These are phyloP conservation scores for Melanostigma gelatinosum DNA, from an alignment of 2,113 vertebrate species.

Conservation along the genomic window DNA sequence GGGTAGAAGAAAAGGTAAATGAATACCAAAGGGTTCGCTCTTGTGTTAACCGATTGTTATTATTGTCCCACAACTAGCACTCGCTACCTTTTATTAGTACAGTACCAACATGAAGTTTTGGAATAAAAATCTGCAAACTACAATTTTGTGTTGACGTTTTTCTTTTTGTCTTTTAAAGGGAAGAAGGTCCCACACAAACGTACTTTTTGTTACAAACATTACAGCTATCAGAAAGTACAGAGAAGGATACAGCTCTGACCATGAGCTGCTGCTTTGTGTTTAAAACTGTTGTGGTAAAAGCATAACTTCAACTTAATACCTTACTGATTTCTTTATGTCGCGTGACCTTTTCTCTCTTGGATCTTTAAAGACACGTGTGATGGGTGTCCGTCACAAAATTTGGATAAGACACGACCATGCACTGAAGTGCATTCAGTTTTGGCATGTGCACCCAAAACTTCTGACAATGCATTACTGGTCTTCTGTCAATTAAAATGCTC, in stretches of 20 bases:
- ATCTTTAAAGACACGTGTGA: neutral
- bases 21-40: constrained; percentile 62
- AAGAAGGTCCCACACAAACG: neutral
- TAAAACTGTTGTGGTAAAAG: neutral
- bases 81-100: neutral
- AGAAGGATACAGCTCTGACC: neutral
- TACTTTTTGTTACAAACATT: neutral
- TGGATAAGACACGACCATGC: too few relatives aligned
- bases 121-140: neutral
- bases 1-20: constrained; percentile 68
- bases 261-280: neutral
- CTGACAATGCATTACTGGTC: neutral
- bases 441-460: neutral
- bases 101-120: neutral
- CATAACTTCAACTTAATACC: neutral
- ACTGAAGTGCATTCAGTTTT: neutral
- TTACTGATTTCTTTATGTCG: neutral
- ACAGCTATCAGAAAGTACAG: neutral
- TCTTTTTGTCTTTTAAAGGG: neutral
- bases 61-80: constrained; percentile 6
- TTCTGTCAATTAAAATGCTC: neutral
- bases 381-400: neutral
- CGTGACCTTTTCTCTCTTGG: neutral
- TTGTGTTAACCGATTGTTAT: constrained; percentile 55
- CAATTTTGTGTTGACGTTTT: neutral